Base-by-base conservation (phyloP, 2,797 vertebrate species). In the Podarcis siculus region DNA sequence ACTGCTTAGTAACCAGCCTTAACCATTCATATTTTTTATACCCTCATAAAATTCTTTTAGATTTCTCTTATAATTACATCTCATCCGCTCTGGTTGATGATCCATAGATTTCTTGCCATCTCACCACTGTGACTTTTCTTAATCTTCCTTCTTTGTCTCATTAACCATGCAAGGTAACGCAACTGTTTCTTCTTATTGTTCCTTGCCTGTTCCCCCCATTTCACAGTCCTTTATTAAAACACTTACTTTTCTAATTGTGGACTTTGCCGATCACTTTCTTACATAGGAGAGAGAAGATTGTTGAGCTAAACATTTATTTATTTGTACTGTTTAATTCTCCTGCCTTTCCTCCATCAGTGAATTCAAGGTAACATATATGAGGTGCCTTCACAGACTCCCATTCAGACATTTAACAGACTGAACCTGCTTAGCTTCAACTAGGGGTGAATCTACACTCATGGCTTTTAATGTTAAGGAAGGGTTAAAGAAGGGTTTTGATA, bases 41-140 rank as follows among this genome's bases (percentile, higher is more conserved):
- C 19, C 42, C 72, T 81, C 83, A 55, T 85, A 85, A 81, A 85
- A 85, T 81, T 67, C 71, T 42, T 49, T 67, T 81, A 85, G 69
- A 69, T 76, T 85, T 85, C 83, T 85, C 71, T 75, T 85, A 58
- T 81, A 81, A 81, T 89, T 89, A 39, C 69, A 89, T 55, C 71
- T 61, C 69, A 81, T 89, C 15, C n/a, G 8, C 83, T 85, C 77
- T 55, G 69, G 58, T 67, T 81, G 83, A 89, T 81, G 87, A 81
- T 55, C 88, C 71, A 85, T 80, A 75, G 55, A 81, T 85, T 89
- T 75, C 71, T 30, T 81, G n/a, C 4, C 39, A 39, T 42, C 79
- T 81, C 39, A 25, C 55, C 45, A 64, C 32, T 23, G 67, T 66
- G 37, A 66, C 37, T 89, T 79, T 85, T 66, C 25, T 45, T 81